Base-by-base conservation (phyloP, 2,113 vertebrate species). In the Phyllopteryx taeniolatus region DNA sequence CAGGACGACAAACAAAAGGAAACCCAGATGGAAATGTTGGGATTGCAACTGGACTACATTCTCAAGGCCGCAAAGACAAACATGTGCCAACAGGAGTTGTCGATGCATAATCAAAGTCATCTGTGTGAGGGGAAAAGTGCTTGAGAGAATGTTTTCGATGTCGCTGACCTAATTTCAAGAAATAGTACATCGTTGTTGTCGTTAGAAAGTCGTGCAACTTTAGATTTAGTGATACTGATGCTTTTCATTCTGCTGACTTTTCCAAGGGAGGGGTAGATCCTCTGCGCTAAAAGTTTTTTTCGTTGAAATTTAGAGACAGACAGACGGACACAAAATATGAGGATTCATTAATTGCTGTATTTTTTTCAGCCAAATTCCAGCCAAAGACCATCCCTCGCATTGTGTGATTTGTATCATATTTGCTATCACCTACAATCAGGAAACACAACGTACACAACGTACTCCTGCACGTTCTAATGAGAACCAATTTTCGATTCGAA, bases 1-100 rank as follows among this genome's bases (percentile, higher is more conserved):
- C 83, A 79, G 88, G 87, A 90, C 86, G 87, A 87, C 87, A 90
- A 91, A 90, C 77, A 72, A 87, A 85, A 88, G 87, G 88, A 91
- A 90, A 82, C 87, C 71, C 87, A 90, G 86, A 88, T 91, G 90
- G 85, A 90, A 83, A 83, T 80, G 72, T 79, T 77, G 75, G 62
- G 74, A 71, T 86, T 87, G 82, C 89, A 87, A 87, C 79, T 79
- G 82, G 88, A 82, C 78, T 71, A 75, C 81, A 83, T 88, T 90
- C 86, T 83, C 81, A 69, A 87, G 78, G 75, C 79, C 70, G 62
- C 70, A 44, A 89, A 88, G 78, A 89, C 71, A 89, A 90, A 91
- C 84, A 89, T 80, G 84, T 64, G 75, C 80, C 79, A 72, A 65
- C 51, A 65, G 73, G 74, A 79, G 70, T 79, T 80, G 76, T 82